Percentiles rank a stretch among this genome's conserved stretches.
These are phyloP conservation scores for Chouioia cunea DNA, from an alignment of 2,888 invertebrate genomes.

Conservation along the genomic window DNA sequence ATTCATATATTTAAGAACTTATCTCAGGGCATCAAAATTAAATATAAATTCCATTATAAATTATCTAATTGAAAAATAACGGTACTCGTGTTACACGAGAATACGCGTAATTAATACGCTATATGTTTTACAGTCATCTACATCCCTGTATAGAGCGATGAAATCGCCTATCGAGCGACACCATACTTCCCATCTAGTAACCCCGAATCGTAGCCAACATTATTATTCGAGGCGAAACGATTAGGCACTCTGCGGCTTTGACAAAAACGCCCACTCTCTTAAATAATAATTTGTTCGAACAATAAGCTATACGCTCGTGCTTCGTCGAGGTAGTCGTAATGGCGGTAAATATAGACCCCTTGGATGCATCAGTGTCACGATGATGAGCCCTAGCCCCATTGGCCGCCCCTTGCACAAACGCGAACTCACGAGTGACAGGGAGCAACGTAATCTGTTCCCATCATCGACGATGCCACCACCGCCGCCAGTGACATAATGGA, in stretches of 20 bases:
- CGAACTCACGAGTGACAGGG: slow-evolving; percentile 62
- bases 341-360: slow-evolving; percentile 28
- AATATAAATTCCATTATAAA: too few relatives aligned
- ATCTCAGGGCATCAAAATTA: too few relatives aligned
- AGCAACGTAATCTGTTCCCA: slow-evolving; percentile 67
- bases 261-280: slow-evolving; percentile 35
- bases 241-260: slow-evolving; percentile 30
- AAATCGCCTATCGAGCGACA: too few relatives aligned
- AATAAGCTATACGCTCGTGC: slow-evolving; percentile 33
- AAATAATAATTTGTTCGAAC: slow-evolving; percentile 45
- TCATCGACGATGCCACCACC: slow-evolving; percentile 53
- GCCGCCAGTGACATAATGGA: slow-evolving; percentile 61
- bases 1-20: too few relatives aligned
- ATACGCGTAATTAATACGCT: too few relatives aligned
- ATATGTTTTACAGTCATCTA: too few relatives aligned
- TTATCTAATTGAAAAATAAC: too few relatives aligned
- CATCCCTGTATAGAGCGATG: too few relatives aligned
- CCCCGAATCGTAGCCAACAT: slow-evolving; percentile 25
- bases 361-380: slow-evolving; percentile 58
- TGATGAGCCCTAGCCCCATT: slow-evolving; percentile 53
- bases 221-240: slow-evolving; percentile 32
- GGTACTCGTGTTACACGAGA: too few relatives aligned
- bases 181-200: too few relatives aligned
- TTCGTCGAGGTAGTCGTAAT: slow-evolving; percentile 12
- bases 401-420: neutral